Evolutionary conservation across 2,888 invertebrate genomes (phyloP), one percentile per base, ranked within the genome.

Genomic region (Abrostola tripartita): DNA sequence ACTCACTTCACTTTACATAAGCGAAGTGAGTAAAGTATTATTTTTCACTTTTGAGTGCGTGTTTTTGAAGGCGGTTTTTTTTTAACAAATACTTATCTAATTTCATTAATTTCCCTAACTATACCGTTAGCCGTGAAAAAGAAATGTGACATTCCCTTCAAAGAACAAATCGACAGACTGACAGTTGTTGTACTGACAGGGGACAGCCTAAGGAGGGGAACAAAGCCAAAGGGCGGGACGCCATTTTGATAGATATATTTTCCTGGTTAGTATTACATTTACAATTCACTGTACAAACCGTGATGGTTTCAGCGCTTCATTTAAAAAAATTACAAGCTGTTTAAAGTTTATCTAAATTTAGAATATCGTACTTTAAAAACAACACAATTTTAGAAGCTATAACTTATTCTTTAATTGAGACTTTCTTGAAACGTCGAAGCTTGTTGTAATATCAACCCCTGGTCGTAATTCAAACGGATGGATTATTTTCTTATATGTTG

Each of bases 401-500:
- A 83, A 85, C 80, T 84, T 83, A 86, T 82, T 79, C 57, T 74
- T 68, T 71, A 76, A 78, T 82, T 78, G 85, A 82, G 78, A 82
- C 69, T 78, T 69, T 74, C 71, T 78, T 79, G 83, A 90, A 88
- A 88, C 83, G 84, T 87, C 84, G 84, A 82, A 84, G 81, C 83
- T 81, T 75, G 82, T 84, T 82, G 83, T 81, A 84, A 83, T 83
- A 86, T 82, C 82, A 76, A 69, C 74, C 74, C 82, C 78, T 71
- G 85, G 82, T 86, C 90, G 86, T 92, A 92, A 91, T 83, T 92
- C 91, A 92, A 79, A 78, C 83, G 74, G 78, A 65, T 64, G 91
- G 93, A 92, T 93, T 93, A 93, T 92, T 92, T 90, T 91, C 90
- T 91, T 92, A 90, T 88, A 85, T 86, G 89, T 70, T 76, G 71